Percentiles rank a stretch among this genome's conserved stretches.
phyloP scores from a whole-genome alignment of 2,113 vertebrate species.

The Archocentrus centrarchus region DNA sequence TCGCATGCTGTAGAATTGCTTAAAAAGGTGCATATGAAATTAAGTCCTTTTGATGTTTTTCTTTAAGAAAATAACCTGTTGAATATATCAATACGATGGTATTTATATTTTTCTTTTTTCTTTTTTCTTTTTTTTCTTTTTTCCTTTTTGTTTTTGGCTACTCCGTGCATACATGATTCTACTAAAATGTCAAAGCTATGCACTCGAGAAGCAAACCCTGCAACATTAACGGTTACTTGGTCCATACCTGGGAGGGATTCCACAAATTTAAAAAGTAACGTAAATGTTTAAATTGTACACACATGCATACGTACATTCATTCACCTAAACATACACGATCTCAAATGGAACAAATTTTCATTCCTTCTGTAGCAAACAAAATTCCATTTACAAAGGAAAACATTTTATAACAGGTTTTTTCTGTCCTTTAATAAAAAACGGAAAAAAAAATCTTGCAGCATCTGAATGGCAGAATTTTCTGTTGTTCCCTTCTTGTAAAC shows the following conservation, averaged over 20 bases:
- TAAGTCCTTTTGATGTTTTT: conserved; percentile 96
- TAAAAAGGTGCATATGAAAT: conserved; percentile 93
- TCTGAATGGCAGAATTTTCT: conserved; percentile 87
- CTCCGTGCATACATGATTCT: conserved; percentile 89
- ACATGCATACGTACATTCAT: conserved; percentile 64
- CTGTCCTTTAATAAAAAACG: conserved; percentile 82
- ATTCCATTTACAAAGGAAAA: conserved; percentile 85
- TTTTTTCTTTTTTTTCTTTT: conserved; percentile 44
- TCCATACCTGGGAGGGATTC: conserved; percentile 79
- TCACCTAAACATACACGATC: conserved; percentile 66
- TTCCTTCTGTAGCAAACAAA: conserved; percentile 87
- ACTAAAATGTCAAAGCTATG: conserved; percentile 87
- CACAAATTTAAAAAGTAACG: conserved; percentile 70
- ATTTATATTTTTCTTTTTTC: conserved; percentile 83
- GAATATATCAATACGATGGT: conserved; percentile 91
- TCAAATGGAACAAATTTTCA: conserved; percentile 79
- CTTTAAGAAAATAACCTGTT: conserved; percentile 96
- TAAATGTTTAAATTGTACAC: conserved; percentile 75
- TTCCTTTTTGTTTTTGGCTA: conserved; percentile 81
- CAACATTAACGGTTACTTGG: conserved; percentile 80
- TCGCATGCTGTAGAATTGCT: conserved; percentile 99
- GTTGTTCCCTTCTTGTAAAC: conserved; percentile 86
- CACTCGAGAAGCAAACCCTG: conserved; percentile 86
- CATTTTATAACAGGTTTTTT: conserved; percentile 87
- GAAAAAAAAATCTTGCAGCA: conserved; percentile 84